Percentiles rank a stretch among this genome's conserved stretches.
These are phyloP conservation scores for Thalassaphorura encarpata DNA, from an alignment of 1,140 invertebrate genomes.

Conservation along the genomic window DNA sequence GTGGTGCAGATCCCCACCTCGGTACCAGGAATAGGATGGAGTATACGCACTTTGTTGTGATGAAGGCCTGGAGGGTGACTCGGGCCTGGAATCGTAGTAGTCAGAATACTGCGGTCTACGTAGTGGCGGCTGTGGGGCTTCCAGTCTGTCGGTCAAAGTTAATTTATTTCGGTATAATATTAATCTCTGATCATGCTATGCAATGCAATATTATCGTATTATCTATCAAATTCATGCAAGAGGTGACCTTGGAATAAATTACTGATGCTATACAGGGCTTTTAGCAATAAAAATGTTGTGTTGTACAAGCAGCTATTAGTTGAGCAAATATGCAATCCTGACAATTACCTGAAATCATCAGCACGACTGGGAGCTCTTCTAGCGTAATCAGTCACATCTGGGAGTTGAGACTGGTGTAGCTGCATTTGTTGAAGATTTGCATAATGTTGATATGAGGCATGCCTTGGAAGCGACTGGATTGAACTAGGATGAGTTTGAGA, in stretches of 20 bases:
- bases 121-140: conserved; percentile 27
- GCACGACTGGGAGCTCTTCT: conserved; percentile 24
- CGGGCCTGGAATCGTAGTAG: conserved; percentile 32
- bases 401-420: conserved; percentile 23
- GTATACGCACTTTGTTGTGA: conserved; percentile 25
- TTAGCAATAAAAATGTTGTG: no score
- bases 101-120: conserved; percentile 26
- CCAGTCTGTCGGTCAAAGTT: conserved; percentile 16
- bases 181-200: neutral
- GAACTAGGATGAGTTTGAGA: conserved; percentile 13
- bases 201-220: no score
- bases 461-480: conserved; percentile 32
- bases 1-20: conserved; percentile 15
- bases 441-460: conserved; percentile 30
- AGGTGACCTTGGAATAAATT: no score
- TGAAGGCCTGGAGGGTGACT: conserved; percentile 30
- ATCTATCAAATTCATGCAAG: no score
- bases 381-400: conserved; percentile 30
- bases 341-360: conserved; percentile 29
- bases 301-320: no score
- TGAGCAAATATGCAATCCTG: no score
- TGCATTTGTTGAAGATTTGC: conserved; percentile 22
- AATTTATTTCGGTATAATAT: neutral
- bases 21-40: conserved; percentile 29
- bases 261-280: no score